These are phyloP conservation scores for Todus mexicanus DNA, from an alignment of 2,797 vertebrate species.

Conservation along the genomic window DNA sequence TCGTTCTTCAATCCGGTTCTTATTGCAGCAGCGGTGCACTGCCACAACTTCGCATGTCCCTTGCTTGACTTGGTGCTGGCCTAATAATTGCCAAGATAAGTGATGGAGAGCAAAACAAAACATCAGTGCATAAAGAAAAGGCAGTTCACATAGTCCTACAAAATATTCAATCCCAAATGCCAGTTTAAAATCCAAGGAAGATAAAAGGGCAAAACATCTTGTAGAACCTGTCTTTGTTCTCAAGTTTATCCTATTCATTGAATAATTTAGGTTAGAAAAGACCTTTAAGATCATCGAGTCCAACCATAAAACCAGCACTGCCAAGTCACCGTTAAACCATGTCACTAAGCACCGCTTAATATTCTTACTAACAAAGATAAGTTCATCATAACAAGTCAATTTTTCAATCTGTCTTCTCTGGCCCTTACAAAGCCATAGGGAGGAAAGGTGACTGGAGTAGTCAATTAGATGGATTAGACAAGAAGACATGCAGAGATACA, in stretches of 20 bases:
- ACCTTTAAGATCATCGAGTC: background rate
- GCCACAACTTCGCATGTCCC: constrained; percentile 94
- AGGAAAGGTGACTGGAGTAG: background rate
- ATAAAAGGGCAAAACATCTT: background rate
- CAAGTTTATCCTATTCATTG: background rate
- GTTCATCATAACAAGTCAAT: background rate
- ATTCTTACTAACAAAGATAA: background rate
- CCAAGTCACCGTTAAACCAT: background rate
- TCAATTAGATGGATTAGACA: background rate
- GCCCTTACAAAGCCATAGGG: background rate
- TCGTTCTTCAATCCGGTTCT: constrained; percentile 92
- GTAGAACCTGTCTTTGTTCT: background rate
- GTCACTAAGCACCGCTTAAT: background rate
- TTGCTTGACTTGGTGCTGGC: constrained; percentile 84
- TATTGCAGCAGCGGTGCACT: constrained; percentile 94
- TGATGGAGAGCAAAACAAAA: background rate
- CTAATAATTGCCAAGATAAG: constrained; percentile 54
- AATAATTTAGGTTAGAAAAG: background rate
- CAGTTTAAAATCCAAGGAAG: background rate
- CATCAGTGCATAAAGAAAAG: background rate
- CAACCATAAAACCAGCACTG: background rate
- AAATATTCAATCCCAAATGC: rapidly evolving
- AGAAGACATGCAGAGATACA: background rate
- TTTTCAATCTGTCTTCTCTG: background rate
- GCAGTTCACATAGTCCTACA: background rate